Conservation (phyloP, 2,113 vertebrate species). For the Eulemur macaco region DNA sequence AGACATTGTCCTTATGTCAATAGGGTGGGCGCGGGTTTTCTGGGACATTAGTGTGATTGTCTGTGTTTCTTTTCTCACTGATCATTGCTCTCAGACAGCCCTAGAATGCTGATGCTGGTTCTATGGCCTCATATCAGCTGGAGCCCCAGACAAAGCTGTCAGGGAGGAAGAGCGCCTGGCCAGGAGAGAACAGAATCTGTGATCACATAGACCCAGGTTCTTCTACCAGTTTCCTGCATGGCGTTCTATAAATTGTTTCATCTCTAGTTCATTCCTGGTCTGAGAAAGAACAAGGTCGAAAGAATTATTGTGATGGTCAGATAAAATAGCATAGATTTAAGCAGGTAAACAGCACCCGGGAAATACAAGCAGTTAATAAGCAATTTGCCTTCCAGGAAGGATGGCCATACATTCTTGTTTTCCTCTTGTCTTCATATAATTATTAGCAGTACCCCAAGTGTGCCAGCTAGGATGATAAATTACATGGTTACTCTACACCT, state of each 20-base stretch:
- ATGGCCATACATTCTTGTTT: not conserved
- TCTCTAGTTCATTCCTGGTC: not conserved
- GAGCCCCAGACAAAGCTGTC: not conserved
- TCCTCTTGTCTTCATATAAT: not conserved
- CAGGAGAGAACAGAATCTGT: not conserved
- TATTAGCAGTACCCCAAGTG: not conserved
- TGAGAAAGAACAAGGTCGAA: not conserved
- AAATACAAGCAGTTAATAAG: not conserved
- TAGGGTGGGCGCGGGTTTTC: not conserved
- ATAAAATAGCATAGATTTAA: not conserved
- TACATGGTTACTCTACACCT: not conserved
- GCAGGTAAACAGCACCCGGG: not conserved
- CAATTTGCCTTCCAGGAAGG: not conserved
- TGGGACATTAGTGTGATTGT: not conserved
- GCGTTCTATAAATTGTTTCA: not conserved
- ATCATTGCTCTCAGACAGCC: not conserved
- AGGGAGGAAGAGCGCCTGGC: not conserved
- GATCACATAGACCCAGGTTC: not conserved
- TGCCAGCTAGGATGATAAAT: not conserved
- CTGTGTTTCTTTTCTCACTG: not conserved
- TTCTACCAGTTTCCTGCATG: not conserved
- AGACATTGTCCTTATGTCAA: not conserved
- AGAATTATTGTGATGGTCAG: not conserved
- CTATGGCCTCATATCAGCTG: too few species aligned
- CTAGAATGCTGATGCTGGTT: not conserved